Base-by-base conservation (phyloP, 1,140 invertebrate species). In the Neotoxoptera formosana region DNA sequence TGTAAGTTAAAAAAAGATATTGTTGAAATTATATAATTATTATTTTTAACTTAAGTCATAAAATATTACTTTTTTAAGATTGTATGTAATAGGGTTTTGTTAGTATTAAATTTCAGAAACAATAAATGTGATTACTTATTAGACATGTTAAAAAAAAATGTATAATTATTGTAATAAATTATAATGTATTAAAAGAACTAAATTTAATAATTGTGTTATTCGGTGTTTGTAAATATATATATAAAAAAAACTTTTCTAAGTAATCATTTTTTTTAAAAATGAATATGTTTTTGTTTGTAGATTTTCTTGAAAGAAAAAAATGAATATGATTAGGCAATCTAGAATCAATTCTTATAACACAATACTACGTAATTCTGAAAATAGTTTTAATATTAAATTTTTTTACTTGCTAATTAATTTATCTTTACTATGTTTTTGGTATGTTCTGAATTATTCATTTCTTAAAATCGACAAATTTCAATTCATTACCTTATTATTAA, bases 1-100 rank as follows among this genome's bases (percentile, higher is more conserved):
- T 97, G 98, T 99, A 96, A 96, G 97, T 96, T 94, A 36, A 48
- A 23, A 51, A 47, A 21, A 56, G 4, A 14, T 36, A 34, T 88
- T 51, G 87, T 53, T 51, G 23, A 25, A 84, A 84, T 30, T 0
- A 47, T 87, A 1, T 87, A n/a, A 48, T 87, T 47, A 87, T n/a
- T 87, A 4, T 87, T 87, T 87, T 83, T 9, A 83, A 76, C 21
- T 76, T 3, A 17, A n/a, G 4, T 34, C 60, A 76, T 76, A 17
- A 76, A 76, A 76, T 76, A 76, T n/a, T 60, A 30, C 17, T n/a
- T n/a, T 76, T 67, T 67, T 7, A 76, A 76, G 60, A 76, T 76
- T 17, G 0, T 76, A 76, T n/a, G 17, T 17, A 76, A 76, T 76
- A 76, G 30, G 0, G n/a, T 67, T 17, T 67, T 67, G 60, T 67